These are phyloP conservation scores for Typhlichthys subterraneus DNA, from an alignment of 2,797 vertebrate genomes.

Conservation along the genomic window DNA sequence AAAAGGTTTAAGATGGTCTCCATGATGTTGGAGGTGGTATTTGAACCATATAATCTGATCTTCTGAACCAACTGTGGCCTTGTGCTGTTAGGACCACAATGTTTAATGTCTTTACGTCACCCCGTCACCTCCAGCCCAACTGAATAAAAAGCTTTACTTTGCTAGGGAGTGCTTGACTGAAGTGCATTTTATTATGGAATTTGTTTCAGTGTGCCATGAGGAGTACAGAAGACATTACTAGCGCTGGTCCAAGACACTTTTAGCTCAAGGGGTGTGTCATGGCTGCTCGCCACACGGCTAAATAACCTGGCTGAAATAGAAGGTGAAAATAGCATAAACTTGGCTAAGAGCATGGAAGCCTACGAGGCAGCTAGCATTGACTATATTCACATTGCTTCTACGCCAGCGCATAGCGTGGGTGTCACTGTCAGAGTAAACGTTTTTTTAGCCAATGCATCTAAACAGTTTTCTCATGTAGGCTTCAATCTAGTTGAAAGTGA, in stretches of 20 bases:
- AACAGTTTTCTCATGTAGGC: too few relatives aligned
- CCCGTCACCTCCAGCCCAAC: conserved; percentile 2
- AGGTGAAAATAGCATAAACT: not conserved
- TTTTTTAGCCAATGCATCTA: too few relatives aligned
- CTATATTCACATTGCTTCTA: not conserved
- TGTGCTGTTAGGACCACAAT: not conserved
- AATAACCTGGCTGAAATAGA: not conserved
- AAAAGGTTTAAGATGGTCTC: too few relatives aligned
- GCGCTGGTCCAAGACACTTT: not conserved
- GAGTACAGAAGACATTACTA: conserved; percentile 12
- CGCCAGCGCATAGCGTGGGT: too few relatives aligned
- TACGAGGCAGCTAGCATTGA: not conserved
- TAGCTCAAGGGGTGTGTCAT: conserved; percentile 1
- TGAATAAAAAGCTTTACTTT: not conserved
- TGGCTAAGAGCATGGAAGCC: conserved; percentile 3
- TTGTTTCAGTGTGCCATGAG: conserved; percentile 18
- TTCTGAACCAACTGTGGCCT: not conserved
- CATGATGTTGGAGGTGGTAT: too few relatives aligned
- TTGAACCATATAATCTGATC: too few relatives aligned
- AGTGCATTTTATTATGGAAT: conserved; percentile 32
- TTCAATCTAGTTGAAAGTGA: too few relatives aligned
- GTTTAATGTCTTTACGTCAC: conserved; percentile 33
- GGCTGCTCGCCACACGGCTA: conserved; percentile 2
- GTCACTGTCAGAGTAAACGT: too few relatives aligned
- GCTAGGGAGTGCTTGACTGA: not conserved